Evolutionary conservation across 2,888 invertebrate genomes (phyloP), one percentile per base, ranked within the genome.

Genomic region (Caenorhabditis wallacei): DNA sequence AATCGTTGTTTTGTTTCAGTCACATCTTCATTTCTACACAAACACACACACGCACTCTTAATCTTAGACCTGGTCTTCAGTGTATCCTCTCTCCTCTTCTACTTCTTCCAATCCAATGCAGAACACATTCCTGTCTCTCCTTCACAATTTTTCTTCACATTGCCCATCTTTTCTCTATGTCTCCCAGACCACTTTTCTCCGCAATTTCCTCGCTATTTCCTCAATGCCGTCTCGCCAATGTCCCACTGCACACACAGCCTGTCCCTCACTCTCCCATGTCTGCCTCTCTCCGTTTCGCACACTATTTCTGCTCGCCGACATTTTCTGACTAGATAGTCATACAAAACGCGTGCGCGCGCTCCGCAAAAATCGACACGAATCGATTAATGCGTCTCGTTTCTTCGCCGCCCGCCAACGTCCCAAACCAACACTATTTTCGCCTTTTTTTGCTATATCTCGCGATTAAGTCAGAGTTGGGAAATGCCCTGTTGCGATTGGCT

Each of bases 331-430:
- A 59, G 71, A 72, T 51, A 53, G 61, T 61, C 48, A 53, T 51
- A 71, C 71, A 61, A 71, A 51, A 51, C 69, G 69, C 74, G 66
- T 40, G 69, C 74, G 72, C 72, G 54, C 64, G 74, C 74, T 63
- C 46, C 54, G 63, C 74, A 56, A 64, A 72, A 74, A 74, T 74
- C 74, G 74, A 74, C 64, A 56, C 16, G 24, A 74, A 74, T 74
- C 74, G 74, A 74, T 74, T 63, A 63, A 56, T 46, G 53, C 48
- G n/a, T 56, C 30, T 70, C 48, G 46, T 35, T 59, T 51, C 46
- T 35, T 37, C 11, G 22, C 53, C 51, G 53, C 51, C 48, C 35
- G 35, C 35, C 43, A 43, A 43, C 61, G 16, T 24, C 66, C 20
- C 18, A 16, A 37, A 30, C 35, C 37, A 66, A 51, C 37, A 37